Percentiles rank a stretch among this genome's conserved stretches.
Evolutionary conservation across 2,888 invertebrate species (phyloP).

Genomic region (Tetropium fuscum): DNA sequence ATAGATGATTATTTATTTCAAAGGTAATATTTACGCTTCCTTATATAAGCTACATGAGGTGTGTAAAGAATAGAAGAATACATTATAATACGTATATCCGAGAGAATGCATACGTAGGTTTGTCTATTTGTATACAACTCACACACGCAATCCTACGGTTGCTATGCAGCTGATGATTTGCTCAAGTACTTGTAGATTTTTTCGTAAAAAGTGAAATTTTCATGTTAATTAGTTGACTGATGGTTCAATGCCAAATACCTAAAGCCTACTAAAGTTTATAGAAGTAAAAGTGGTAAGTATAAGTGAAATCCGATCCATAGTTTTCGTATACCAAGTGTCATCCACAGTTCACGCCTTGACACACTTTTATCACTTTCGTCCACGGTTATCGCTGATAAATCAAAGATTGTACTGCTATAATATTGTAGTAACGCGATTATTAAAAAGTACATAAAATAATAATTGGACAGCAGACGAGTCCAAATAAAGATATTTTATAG

Average conservation of each 20-base stretch:
- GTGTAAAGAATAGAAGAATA: background rate
- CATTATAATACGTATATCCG: background rate
- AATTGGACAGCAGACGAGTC: too few relatives aligned
- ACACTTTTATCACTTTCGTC: slow-evolving; percentile 51
- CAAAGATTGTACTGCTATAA: slow-evolving; percentile 26
- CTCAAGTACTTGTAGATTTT: background rate
- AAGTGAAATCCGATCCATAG: slow-evolving; percentile 46
- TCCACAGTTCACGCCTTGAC: slow-evolving; percentile 50
- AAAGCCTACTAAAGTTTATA: slow-evolving; percentile 36
- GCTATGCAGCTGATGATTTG: background rate
- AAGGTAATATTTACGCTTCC: background rate
- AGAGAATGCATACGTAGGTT: background rate
- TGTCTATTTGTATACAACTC: background rate
- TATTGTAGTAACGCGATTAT: too few relatives aligned
- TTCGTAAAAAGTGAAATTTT: slow-evolving; percentile 18
- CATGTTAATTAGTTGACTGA: background rate
- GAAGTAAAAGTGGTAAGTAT: slow-evolving; percentile 44
- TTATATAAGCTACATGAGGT: background rate
- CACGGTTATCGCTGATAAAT: slow-evolving; percentile 33
- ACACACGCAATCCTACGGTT: background rate
- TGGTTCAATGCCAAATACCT: slow-evolving; percentile 15
- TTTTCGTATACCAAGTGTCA: slow-evolving; percentile 47
- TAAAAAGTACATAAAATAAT: too few relatives aligned
- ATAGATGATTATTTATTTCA: too few relatives aligned
- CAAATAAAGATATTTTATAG: too few relatives aligned